A percentile compares a stretch with the other conserved stretches of the same genome.
These are phyloP conservation scores for Gorsachius goisagi DNA, from an alignment of 2,113 vertebrate species.

Conservation along the genomic window DNA sequence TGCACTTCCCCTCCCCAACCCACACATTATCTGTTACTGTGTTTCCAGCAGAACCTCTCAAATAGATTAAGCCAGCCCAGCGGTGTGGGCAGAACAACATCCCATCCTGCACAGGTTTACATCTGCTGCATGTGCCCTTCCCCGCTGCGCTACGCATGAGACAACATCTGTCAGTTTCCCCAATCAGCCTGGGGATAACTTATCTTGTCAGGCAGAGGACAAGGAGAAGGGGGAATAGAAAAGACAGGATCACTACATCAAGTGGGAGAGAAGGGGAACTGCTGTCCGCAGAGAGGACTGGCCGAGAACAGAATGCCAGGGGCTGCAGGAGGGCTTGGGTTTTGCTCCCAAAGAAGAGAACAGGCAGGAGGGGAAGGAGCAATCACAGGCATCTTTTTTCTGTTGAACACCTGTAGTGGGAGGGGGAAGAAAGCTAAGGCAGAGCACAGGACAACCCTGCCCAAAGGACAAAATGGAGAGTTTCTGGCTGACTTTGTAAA, in stretches of 20 bases:
- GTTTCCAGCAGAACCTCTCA: background rate
- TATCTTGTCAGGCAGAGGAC: background rate
- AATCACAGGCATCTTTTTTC: background rate
- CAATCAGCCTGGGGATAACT: background rate
- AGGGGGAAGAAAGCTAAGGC: background rate
- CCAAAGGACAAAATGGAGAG: background rate
- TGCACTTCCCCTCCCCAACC: background rate
- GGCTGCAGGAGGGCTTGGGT: background rate
- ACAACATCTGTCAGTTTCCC: background rate
- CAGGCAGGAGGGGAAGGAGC: background rate
- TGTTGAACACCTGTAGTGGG: background rate
- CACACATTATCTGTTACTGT: background rate
- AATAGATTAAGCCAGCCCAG: background rate
- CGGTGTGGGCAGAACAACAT: background rate
- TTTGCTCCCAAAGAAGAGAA: background rate
- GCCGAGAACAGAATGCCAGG: background rate
- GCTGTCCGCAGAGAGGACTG: background rate
- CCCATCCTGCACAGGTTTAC: background rate
- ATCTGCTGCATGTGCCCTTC: background rate
- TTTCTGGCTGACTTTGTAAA: background rate
- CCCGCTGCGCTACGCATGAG: fast-evolving
- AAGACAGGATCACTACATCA: background rate
- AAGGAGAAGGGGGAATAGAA: background rate
- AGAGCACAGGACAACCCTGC: background rate
- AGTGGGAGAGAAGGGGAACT: background rate